A percentile compares a stretch with the other conserved stretches of the same genome.
These are phyloP conservation scores for Cryptoblepharus egeriae DNA, from an alignment of 2,797 vertebrate species.

Conservation along the genomic window DNA sequence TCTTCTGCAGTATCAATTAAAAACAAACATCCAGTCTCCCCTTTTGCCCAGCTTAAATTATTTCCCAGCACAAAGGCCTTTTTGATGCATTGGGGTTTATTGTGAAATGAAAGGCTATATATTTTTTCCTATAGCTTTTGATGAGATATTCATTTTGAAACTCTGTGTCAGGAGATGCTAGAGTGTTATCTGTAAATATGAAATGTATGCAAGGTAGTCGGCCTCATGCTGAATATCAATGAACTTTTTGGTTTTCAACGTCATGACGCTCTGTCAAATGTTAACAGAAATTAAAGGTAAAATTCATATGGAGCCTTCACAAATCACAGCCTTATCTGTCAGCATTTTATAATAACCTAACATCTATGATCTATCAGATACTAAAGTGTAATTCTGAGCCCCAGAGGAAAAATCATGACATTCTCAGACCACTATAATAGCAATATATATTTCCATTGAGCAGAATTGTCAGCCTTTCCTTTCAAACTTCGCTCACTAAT, in stretches of 20 bases:
- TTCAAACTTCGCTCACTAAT: constrained; percentile 70
- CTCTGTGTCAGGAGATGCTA: constrained; percentile 73
- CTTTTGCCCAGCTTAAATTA: constrained; percentile 55
- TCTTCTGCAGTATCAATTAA: constrained; percentile 69
- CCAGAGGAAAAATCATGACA: constrained; percentile 67
- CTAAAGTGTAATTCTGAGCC: constrained; percentile 60
- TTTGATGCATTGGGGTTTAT: constrained; percentile 66
- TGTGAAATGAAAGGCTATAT: constrained; percentile 65
- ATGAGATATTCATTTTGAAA: constrained; percentile 70
- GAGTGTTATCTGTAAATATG: constrained; percentile 73
- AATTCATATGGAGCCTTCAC: constrained; percentile 74
- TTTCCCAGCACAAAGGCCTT: constrained; percentile 60
- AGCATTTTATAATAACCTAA: constrained; percentile 75
- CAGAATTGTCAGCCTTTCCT: constrained; percentile 68
- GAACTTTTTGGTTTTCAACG: constrained; percentile 71
- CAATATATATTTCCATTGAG: constrained; percentile 72
- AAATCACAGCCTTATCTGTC: constrained; percentile 74
- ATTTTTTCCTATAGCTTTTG: constrained; percentile 62
- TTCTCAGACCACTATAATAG: constrained; percentile 69
- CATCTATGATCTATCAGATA: constrained; percentile 70
- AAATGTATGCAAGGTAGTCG: constrained; percentile 66
- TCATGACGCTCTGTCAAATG: constrained; percentile 76
- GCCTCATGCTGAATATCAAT: constrained; percentile 73
- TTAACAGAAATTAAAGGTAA: constrained; percentile 78
- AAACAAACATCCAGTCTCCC: constrained; percentile 38